These are phyloP conservation scores for Ceratina calcarata DNA, from an alignment of 1,140 invertebrate genomes.

Conservation along the genomic window DNA sequence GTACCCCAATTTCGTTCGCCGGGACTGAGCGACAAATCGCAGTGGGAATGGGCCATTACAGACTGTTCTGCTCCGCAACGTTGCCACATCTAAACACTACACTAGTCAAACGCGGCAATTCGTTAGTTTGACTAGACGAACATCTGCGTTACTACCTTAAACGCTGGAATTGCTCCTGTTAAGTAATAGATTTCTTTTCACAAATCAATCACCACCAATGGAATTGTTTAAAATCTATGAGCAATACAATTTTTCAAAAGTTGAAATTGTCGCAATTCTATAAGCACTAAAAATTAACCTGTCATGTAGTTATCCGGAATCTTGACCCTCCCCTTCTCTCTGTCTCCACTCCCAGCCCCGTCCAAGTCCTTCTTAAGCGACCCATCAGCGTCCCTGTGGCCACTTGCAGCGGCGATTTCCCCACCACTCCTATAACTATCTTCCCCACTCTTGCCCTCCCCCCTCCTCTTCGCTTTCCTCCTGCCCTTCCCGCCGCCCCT, in stretches of 20 bases:
- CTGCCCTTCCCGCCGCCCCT: slow-evolving; percentile 40
- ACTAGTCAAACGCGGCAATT: no score
- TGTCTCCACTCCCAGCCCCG: slow-evolving; percentile 56
- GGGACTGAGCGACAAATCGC: no score
- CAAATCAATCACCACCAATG: not conserved
- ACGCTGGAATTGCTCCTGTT: no score
- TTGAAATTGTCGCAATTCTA: not conserved
- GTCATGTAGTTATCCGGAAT: slow-evolving; percentile 79
- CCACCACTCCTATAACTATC: no score
- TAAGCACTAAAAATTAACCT: slow-evolving; percentile 59
- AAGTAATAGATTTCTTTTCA: not conserved
- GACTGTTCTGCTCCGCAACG: no score
- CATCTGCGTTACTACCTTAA: no score
- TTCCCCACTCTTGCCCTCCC: slow-evolving; percentile 54
- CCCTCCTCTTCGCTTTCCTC: slow-evolving; percentile 71
- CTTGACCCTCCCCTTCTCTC: slow-evolving; percentile 68
- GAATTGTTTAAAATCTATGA: slow-evolving; percentile 11
- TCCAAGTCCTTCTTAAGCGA: slow-evolving; percentile 57
- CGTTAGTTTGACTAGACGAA: no score
- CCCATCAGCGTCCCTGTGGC: no score
- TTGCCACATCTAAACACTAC: no score
- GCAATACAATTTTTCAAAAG: slow-evolving; percentile 2
- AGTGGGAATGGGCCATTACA: no score
- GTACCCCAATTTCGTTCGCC: no score
- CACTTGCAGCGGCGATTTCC: no score